Evolutionary conservation across 2,888 invertebrate species (phyloP).

Genomic region (Rugalucina vietnamica): DNA sequence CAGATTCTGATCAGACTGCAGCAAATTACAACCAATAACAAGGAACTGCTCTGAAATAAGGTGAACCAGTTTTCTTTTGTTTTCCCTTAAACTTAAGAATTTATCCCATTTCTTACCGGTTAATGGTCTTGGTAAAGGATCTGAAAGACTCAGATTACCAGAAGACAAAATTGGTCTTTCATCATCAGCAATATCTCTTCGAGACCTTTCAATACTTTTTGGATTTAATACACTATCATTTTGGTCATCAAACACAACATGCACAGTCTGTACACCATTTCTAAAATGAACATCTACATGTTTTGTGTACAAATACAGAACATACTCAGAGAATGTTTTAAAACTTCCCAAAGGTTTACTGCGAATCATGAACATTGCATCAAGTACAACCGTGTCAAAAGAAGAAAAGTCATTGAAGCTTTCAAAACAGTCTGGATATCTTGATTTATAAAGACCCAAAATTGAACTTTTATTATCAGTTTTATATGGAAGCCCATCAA

Average conservation of each 20-base stretch:
- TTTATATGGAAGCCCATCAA: not conserved
- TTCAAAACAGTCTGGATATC: not conserved
- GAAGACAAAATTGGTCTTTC: not conserved
- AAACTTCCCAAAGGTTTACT: not conserved
- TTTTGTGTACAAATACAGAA: not conserved
- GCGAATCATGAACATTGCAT: conserved; percentile 1
- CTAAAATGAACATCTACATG: not conserved
- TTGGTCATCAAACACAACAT: conserved; percentile 2
- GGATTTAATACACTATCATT: not conserved
- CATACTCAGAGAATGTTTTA: conserved; percentile 8
- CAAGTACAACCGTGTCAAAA: not conserved
- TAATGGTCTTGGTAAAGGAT: not conserved
- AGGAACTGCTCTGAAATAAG: conserved; percentile 5
- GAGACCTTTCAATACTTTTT: not conserved
- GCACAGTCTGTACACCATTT: not conserved
- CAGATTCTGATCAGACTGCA: not conserved
- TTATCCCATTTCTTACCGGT: not conserved
- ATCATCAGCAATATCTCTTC: not conserved
- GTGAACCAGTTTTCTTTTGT: conserved; percentile 5
- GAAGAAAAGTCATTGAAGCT: not conserved
- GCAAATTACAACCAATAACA: not conserved
- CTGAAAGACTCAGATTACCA: not conserved
- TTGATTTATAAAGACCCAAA: not conserved
- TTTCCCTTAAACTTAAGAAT: not conserved
- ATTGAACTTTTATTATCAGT: not conserved